Base-by-base conservation (phyloP, 37 sponge, comb jelly and placozoan genomes). In the Cladorhizidae sp. region DNA sequence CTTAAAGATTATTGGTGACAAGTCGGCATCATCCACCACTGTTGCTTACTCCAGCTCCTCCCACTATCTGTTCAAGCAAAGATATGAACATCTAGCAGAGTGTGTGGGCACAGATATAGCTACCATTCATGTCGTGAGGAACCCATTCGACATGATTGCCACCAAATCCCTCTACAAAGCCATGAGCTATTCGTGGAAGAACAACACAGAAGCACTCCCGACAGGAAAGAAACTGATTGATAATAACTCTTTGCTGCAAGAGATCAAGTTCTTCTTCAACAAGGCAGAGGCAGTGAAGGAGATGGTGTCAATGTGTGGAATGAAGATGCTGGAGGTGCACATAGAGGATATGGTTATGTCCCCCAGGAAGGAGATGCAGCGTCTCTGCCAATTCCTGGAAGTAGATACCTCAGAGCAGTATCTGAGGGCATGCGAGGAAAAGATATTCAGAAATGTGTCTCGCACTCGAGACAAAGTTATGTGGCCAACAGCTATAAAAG, bases 141-240 rank as follows among this genome's bases (percentile, higher is more conserved):
- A 83, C 40, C 84, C 84, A 51, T 83, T 67, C 64, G 84, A 83
- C 40, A 76, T 74, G 41, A 83, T 83, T n/a, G 58, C 84, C 39
- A 83, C 84, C 11, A 18, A 57, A 21, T n/a, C 65, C 22, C 37
- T 74, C 12, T 71, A 71, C 49, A 23, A 41, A 41, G 49, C 32
- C 7, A 7, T 65, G 3, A 33, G 12, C 3, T 32, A 2, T 33
- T 65, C 67, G 3, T 65, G 67, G 67, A 65, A 65, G 67, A 65
- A 65, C 12, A 65, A 65, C 7, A 61, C 28, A 61, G 5, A 61
- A 17, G 3, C 6, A 6, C 5, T 61, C 61, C 12, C 23, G 5
- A 22, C 15, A 29, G 28, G 15, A 20, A 33, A 35, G 9, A 32
- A 49, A 23, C 22, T 80, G 6, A 31, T 32, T 26, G 31, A 74